Base-by-base conservation (phyloP, 2,797 vertebrate species). In the Cossypha polioptera region DNA sequence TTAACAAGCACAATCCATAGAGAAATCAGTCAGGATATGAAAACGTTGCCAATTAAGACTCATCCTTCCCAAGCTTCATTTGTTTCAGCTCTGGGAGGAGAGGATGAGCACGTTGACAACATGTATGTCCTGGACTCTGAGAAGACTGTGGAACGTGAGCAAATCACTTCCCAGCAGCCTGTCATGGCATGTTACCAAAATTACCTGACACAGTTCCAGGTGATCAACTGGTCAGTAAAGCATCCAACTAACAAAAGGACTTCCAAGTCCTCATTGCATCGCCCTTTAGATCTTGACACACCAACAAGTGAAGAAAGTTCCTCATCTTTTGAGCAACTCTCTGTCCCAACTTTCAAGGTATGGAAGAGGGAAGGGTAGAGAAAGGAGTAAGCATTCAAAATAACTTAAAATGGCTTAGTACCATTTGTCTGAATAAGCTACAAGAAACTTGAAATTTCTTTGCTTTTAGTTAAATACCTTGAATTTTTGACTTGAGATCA, bases 211-310 rank as follows among this genome's bases (percentile, higher is more conserved):
- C 99, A 99, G 93, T 99, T 99, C 86, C 98, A 99, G 97, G 99
- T 99, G 53, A 98, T 98, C 83, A 99, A 99, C 92, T 99, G 99
- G 99, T 98, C 99, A 8, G 98, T 99, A 62, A 99, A 99, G 95
- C 99, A 99, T 87, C 99, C 99, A 24, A 98, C 99, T 95, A 99
- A 99, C 96, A 99, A 99, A 97, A 99, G 99, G 95, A 99, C 99
- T 25, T 99, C 99, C 18, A 99, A 99, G 90, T 99, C 99, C 51
- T 99, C 99, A 2, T 94, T 99, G 51, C 99, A 99, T 94, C 99
- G 99, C 5, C 99, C 99, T 31, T 97, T 99, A 62, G 99, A 99
- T 76, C 98, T 99, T 38, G 99, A 99, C 95, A 99, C 99, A 0
- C 99, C 99, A 38, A 99, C 99, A 5, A 99, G 99, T n/a, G 99